Conservation (phyloP, 35 echinoderm and acorn worm genomes). For the Holothuria glaberrima region DNA sequence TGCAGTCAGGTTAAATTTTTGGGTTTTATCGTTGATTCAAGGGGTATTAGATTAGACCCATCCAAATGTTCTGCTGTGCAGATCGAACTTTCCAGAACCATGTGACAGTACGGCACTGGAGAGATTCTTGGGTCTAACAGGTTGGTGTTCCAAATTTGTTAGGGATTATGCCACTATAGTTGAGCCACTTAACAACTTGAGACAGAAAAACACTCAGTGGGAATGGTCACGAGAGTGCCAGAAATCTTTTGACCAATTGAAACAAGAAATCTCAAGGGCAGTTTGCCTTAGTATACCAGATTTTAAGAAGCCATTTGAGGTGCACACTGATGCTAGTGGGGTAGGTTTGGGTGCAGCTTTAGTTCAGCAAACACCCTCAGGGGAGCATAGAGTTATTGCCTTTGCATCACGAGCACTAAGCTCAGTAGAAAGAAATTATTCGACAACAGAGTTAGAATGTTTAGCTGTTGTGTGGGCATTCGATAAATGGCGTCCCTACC, state of each 20-base stretch:
- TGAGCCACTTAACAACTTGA: not conserved
- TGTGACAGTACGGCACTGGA: conserved; percentile 9
- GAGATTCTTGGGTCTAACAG: no score
- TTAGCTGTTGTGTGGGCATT: conserved; percentile 68
- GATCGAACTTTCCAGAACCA: not conserved
- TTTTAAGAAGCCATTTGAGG: conserved; percentile 9
- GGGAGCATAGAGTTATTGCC: not conserved
- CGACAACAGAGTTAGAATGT: conserved; percentile 44
- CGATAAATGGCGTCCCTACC: conserved; percentile 62
- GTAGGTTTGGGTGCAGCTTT: conserved; percentile 58
- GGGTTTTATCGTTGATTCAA: conserved; percentile 2
- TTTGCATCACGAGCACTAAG: conserved; percentile 43
- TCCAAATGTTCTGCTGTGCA: conserved; percentile 39
- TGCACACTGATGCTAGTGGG: conserved; percentile 53
- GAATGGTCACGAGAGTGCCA: not conserved
- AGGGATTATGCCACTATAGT: not conserved
- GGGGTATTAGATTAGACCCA: conserved; percentile 26
- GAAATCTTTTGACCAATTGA: not conserved
- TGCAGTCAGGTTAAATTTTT: conserved; percentile 33
- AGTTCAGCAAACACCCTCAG: not conserved
- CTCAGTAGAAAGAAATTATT: conserved; percentile 47
- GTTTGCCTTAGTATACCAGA: not conserved
- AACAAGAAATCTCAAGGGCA: not conserved
- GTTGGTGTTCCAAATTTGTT: no score
- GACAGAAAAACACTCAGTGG: not conserved